phyloP scores from a whole-genome alignment of 2,888 invertebrate species.

The Magallana nippona region DNA sequence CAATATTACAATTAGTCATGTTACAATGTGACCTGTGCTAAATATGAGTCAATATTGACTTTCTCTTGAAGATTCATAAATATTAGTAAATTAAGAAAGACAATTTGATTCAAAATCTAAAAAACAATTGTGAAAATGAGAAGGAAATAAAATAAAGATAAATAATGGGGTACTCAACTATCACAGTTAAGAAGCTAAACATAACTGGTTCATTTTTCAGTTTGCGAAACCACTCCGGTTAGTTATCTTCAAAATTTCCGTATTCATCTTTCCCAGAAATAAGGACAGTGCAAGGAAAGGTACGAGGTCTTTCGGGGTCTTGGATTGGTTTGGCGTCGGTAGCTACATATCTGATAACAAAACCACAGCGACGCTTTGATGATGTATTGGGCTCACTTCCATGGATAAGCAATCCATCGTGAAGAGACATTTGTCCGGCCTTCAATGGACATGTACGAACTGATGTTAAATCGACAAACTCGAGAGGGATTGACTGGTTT shows the following conservation, averaged over 20 bases:
- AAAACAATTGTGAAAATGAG: too few relatives aligned
- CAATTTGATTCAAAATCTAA: too few relatives aligned
- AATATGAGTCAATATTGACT: too few relatives aligned
- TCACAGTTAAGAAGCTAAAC: too few relatives aligned
- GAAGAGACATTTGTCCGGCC: constrained; percentile 68
- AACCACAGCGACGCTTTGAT: constrained; percentile 64
- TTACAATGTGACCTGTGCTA: too few relatives aligned
- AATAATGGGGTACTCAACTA: too few relatives aligned
- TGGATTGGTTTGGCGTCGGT: constrained; percentile 60
- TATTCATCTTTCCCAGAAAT: constrained; percentile 58
- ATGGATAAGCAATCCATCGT: constrained; percentile 66
- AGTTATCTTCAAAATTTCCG: constrained; percentile 60
- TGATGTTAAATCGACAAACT: constrained; percentile 59
- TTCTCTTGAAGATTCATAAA: too few relatives aligned
- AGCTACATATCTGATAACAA: constrained; percentile 67
- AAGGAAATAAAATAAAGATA: too few relatives aligned
- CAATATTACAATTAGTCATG: too few relatives aligned
- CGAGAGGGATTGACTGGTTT: constrained; percentile 64
- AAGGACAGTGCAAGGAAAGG: constrained; percentile 63
- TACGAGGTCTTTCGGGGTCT: constrained; percentile 63
- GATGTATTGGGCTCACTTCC: constrained; percentile 69
- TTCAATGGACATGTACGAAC: constrained; percentile 62
- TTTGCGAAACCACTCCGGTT: constrained; percentile 57
- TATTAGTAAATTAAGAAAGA: too few relatives aligned
- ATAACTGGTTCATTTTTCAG: neutral